Base-by-base conservation (phyloP, 2,888 invertebrate species). In the Napeogenes inachia region DNA sequence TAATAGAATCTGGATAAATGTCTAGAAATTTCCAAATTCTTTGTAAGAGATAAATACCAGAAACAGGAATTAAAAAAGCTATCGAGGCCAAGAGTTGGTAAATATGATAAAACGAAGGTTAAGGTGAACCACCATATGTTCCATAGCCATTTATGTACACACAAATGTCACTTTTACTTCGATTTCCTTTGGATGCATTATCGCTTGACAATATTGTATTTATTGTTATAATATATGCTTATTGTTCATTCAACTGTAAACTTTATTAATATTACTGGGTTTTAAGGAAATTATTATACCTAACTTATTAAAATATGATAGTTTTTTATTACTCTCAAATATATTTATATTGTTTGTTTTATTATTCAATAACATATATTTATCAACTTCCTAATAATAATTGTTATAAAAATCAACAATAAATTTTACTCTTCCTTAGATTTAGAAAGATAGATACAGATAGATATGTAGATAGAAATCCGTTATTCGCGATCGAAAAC, bases 71-170 rank as follows among this genome's bases (percentile, higher is more conserved):
- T 42, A 45, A 30, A 59, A 32, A 62, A 54, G 56, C 45, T 58
- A 66, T 59, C 62, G 64, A 54, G 61, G 66, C 63, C 65, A 67
- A 67, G 65, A 62, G 67, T 61, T 61, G 62, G 56, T 60, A 61
- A 64, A 61, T 64, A 61, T 21, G 21, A 21, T 61, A 72, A 75
- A 71, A 64, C 62, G 78, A 84, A 82, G 86, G 86, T 80, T 81
- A 81, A 82, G 87, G 87, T 71, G 61, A 79, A 70, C 81, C 35
- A 66, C 83, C 87, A 85, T 85, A 80, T 87, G 87, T 78, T 76
- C 70, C 56, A 45, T 13, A 54, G 35, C 64, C 64, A 61, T 63
- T 57, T 66, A 62, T 32, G 66, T 50, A 4, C 50, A 50, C n/a
- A 30, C 50, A 50, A 50, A 50, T 47, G 50, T 50, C 50, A 50